These are phyloP conservation scores for Stichopus chloronotus DNA, from an alignment of 35 echinoderm and acorn worm genomes.

Conservation along the genomic window DNA sequence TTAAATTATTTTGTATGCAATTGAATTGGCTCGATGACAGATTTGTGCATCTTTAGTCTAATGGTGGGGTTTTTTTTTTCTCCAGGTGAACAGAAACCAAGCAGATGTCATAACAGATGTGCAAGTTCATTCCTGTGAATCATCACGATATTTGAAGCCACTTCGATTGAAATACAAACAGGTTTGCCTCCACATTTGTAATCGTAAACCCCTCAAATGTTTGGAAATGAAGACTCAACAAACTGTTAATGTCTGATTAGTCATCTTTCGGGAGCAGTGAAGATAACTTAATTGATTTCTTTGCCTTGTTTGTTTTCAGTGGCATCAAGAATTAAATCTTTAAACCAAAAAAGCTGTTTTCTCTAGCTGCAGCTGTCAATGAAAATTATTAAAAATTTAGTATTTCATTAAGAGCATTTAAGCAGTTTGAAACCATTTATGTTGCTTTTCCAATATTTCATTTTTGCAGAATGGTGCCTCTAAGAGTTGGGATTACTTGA, in stretches of 20 bases:
- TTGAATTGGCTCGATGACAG: neutral
- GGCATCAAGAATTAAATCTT: neutral
- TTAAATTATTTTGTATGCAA: neutral
- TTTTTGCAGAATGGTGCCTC: neutral
- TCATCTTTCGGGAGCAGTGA: neutral
- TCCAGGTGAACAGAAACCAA: neutral
- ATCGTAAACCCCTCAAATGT: neutral
- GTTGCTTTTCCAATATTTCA: neutral
- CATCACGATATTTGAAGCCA: constrained; percentile 9
- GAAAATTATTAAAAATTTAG: too few species aligned
- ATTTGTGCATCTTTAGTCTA: neutral
- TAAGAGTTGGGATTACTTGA: constrained; percentile 26
- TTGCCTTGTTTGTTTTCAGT: neutral
- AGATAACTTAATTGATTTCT: neutral
- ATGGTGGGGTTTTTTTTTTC: neutral
- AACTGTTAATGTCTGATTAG: neutral
- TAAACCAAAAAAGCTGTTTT: neutral
- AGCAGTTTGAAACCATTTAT: neutral
- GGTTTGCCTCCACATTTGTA: neutral
- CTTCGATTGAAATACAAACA: constrained; percentile 11
- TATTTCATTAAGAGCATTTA: neutral
- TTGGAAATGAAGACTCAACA: neutral
- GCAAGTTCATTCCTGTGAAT: neutral
- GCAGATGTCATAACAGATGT: constrained; percentile 30
- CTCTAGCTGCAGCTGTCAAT: neutral